Evolutionary conservation across 2,888 invertebrate species (phyloP).

Genomic region (Galeruca laticollis): DNA sequence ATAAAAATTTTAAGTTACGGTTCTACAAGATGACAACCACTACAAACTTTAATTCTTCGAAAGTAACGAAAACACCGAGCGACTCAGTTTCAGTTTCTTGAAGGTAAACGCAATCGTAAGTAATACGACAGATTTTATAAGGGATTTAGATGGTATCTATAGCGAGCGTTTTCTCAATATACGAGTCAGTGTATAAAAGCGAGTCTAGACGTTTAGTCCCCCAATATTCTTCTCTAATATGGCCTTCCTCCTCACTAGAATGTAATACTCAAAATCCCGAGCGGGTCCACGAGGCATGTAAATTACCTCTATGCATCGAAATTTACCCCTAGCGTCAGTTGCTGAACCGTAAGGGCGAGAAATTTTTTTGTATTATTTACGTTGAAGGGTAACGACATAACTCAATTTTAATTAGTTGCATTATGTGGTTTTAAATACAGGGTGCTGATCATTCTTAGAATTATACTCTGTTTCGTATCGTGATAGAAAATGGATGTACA

Average conservation of each 20-base stretch:
- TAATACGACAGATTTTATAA: slow-evolving; percentile 24
- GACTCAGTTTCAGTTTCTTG: slow-evolving; percentile 9
- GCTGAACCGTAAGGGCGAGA: not conserved
- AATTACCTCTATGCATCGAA: slow-evolving; percentile 11
- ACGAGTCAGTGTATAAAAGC: slow-evolving; percentile 16
- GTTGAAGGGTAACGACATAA: slow-evolving; percentile 13
- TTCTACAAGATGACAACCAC: not conserved
- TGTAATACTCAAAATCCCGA: slow-evolving; percentile 14
- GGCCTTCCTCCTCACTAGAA: slow-evolving; percentile 10
- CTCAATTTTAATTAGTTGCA: slow-evolving; percentile 8
- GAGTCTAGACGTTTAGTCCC: slow-evolving; percentile 25
- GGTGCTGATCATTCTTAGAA: too few relatives aligned
- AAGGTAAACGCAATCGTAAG: slow-evolving; percentile 24
- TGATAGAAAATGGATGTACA: too few relatives aligned
- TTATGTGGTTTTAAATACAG: not conserved
- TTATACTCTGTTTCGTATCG: too few relatives aligned
- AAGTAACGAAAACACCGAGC: slow-evolving; percentile 2
- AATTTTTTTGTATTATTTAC: not conserved
- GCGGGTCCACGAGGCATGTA: slow-evolving; percentile 4
- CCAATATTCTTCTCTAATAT: slow-evolving; percentile 6
- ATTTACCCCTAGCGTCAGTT: not conserved
- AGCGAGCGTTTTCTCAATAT: slow-evolving; percentile 18
- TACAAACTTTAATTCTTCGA: not conserved
- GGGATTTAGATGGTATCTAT: slow-evolving; percentile 24
- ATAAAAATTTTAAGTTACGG: too few relatives aligned